Conservation (phyloP, 2,797 vertebrate species). For the Sebastes trivittatus region DNA sequence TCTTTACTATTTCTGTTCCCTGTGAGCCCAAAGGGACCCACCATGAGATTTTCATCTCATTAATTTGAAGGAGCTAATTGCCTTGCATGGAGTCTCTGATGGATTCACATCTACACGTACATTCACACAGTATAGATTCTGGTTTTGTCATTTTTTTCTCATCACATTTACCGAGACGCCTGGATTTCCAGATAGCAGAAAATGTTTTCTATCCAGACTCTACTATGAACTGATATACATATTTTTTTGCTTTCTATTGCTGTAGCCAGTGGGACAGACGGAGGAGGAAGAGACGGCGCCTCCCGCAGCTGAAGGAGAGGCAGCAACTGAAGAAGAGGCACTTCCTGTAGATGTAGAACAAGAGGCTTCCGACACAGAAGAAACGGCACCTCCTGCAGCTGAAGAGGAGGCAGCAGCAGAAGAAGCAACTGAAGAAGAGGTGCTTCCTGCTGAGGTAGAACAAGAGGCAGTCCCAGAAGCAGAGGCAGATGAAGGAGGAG, state of each 20-base stretch:
- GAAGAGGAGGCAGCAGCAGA: neutral
- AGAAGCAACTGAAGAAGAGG: neutral
- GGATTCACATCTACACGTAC: conserved; percentile 7
- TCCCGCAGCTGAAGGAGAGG: conserved; percentile 20
- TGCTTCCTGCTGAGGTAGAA: neutral
- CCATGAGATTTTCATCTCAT: conserved; percentile 59
- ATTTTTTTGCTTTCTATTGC: conserved; percentile 1
- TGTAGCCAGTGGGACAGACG: conserved; percentile 43
- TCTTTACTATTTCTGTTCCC: conserved; percentile 63
- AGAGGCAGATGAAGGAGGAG: conserved; percentile 1
- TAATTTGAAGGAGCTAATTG: conserved; percentile 62
- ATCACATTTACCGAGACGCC: neutral
- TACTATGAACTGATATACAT: neutral
- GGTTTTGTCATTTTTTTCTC: neutral
- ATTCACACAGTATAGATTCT: neutral
- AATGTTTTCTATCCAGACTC: neutral
- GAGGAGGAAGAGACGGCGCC: neutral
- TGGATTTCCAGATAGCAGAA: neutral
- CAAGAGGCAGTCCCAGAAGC: neutral
- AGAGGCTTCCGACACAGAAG: neutral
- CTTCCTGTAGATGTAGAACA: neutral
- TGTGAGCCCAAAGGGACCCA: conserved; percentile 32
- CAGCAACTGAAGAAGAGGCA: neutral
- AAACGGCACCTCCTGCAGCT: neutral
- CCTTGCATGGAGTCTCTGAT: conserved; percentile 34